Base-by-base conservation (phyloP, 2,113 vertebrate species). In the Ophiodon elongatus region DNA sequence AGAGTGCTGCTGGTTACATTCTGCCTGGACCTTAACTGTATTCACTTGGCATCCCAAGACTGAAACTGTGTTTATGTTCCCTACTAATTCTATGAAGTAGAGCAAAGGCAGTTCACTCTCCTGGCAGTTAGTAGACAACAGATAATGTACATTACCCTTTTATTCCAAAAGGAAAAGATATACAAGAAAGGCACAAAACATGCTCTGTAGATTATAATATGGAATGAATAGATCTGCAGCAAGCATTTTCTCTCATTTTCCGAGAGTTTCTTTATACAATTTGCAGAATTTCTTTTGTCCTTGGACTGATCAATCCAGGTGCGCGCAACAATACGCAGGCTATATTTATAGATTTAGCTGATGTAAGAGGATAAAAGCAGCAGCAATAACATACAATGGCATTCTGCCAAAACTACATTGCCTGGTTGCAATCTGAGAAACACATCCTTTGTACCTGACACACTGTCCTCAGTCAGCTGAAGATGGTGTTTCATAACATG, bases 1-100 rank as follows among this genome's bases (percentile, higher is more conserved):
- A 27, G 4, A 75, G 19, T 50, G 77, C 56, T 57, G 21, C 73
- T 82, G 54, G 47, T 75, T 72, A 70, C 19, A 19, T 59, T 83
- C 27, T 33, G 60, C 63, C 23, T 75, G 19, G 62, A 65, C 23
- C 17, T 63, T 78, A 45, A 81, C 56, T 74, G 41, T 80, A 70
- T 70, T 82, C 13, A 70, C 52, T 23, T 72, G 2, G 63, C 43
- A 71, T 39, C 31, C n/a, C 7, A 23, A 41, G 39, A 31, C n/a
- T 45, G 11, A 70, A 81, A 62, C 63, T 23, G 31, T 66, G 21
- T 57, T 82, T 66, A 56, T 67, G 70, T 63, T 57, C 43, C 13
- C 13, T n/a, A 27, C 54, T 66, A 21, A 71, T 64, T n/a, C n/a
- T 75, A 21, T 43, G 3, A 37, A 70, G 10, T 65, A 41, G 1